These are phyloP conservation scores for Catotricha subobsoleta DNA, from an alignment of 2,888 invertebrate species.

Conservation along the genomic window DNA sequence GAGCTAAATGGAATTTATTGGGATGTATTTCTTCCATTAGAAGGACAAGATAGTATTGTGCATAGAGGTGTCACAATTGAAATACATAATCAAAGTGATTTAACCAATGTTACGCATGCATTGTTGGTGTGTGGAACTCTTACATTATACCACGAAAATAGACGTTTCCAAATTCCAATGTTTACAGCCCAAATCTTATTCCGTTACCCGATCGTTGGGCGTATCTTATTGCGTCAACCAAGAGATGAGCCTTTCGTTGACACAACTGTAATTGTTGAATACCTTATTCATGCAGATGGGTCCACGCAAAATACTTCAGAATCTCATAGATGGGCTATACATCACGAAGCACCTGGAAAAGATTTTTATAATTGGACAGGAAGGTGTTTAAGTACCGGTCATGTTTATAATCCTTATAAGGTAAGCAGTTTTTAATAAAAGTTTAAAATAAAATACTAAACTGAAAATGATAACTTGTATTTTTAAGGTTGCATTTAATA, in stretches of 20 bases:
- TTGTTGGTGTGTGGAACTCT: slow-evolving; percentile 43
- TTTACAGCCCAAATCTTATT: slow-evolving; percentile 64
- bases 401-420: slow-evolving; percentile 59
- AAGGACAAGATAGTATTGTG: slow-evolving; percentile 57
- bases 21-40: slow-evolving; percentile 72
- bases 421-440: slow-evolving; percentile 21
- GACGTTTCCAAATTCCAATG: slow-evolving; percentile 50
- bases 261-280: slow-evolving; percentile 66
- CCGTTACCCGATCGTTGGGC: slow-evolving; percentile 75
- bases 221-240: slow-evolving; percentile 65
- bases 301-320: slow-evolving; percentile 53
- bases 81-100: slow-evolving; percentile 20
- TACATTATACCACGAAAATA: slow-evolving; percentile 41
- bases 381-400: slow-evolving; percentile 63
- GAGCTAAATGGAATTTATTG: slow-evolving; percentile 59
- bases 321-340: slow-evolving; percentile 69
- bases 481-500: slow-evolving; percentile 34
- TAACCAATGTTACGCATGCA: slow-evolving; percentile 20
- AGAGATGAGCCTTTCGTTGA: slow-evolving; percentile 64
- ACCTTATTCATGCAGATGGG: slow-evolving; percentile 75
- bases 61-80: slow-evolving; percentile 48
- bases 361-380: slow-evolving; percentile 86
- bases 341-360: slow-evolving; percentile 56
- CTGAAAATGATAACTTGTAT: too few species aligned
- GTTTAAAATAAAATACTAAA: neutral